Conservation (phyloP, 2,888 invertebrate genomes). For the Idaea straminata region DNA sequence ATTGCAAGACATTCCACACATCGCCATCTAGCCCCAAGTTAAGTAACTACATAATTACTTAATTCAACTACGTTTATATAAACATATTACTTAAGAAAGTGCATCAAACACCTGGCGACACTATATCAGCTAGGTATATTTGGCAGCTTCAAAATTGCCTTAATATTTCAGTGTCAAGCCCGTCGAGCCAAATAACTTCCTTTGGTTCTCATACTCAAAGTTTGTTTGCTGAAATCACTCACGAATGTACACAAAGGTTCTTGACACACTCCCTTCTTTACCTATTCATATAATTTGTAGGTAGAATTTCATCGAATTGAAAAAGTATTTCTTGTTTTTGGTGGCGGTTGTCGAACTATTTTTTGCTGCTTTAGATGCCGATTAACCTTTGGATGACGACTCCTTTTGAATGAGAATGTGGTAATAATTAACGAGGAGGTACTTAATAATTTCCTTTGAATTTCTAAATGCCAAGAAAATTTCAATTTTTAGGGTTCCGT, state of each 20-base stretch:
- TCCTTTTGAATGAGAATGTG: no score
- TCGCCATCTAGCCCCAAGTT: no score
- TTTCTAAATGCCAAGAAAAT: no score
- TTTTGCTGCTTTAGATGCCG: neutral
- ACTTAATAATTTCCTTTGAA: no score
- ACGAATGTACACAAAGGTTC: slow-evolving; percentile 48
- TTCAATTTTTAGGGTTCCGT: no score
- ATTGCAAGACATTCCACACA: no score
- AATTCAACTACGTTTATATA: neutral
- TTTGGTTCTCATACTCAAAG: slow-evolving; percentile 54
- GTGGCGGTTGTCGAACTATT: neutral
- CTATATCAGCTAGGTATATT: slow-evolving; percentile 42
- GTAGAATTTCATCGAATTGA: neutral
- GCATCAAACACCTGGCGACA: slow-evolving; percentile 26
- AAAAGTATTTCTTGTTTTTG: neutral
- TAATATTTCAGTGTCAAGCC: slow-evolving; percentile 71
- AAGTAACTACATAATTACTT: neutral
- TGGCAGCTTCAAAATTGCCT: slow-evolving; percentile 65
- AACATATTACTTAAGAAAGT: neutral
- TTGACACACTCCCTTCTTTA: slow-evolving; percentile 17
- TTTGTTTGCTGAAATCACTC: slow-evolving; percentile 54
- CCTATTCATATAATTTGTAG: neutral
- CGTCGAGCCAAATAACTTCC: slow-evolving; percentile 62
- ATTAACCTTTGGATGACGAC: no score
- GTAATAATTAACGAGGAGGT: no score